A percentile compares a stretch with the other conserved stretches of the same genome.
Conservation (phyloP, 2,797 vertebrate genomes). For the Aselliscus stoliczkanus region DNA sequence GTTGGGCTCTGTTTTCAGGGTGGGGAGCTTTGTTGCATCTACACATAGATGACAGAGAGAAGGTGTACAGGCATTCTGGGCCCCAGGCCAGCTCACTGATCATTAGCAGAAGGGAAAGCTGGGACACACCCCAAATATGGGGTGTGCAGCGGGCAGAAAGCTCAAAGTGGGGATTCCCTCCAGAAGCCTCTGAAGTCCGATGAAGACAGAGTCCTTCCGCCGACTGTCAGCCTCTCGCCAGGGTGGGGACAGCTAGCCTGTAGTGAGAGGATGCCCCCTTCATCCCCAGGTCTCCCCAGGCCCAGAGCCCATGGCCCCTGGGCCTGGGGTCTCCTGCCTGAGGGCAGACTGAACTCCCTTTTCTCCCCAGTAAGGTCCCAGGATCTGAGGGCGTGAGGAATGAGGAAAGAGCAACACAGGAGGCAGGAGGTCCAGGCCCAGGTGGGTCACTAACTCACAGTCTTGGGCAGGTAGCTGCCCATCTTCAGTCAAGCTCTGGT, state of each 20-base stretch:
- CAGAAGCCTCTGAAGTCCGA: not conserved
- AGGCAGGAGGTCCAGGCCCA: not conserved
- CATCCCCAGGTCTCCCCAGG: not conserved
- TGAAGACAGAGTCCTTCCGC: not conserved
- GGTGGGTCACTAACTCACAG: not conserved
- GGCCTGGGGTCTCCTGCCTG: not conserved
- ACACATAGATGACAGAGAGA: not conserved
- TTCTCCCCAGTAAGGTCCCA: too few species aligned
- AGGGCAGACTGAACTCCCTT: not conserved
- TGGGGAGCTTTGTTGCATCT: not conserved
- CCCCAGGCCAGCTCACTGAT: not conserved
- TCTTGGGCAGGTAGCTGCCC: not conserved
- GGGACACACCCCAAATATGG: not conserved
- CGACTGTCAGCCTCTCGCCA: not conserved
- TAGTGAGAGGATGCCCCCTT: not conserved
- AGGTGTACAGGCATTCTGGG: not conserved
- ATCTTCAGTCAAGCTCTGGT: not conserved
- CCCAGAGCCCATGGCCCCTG: not conserved
- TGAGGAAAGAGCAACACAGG: not conserved
- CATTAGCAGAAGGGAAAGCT: not conserved
- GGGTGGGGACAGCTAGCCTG: not conserved
- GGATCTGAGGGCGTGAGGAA: not conserved
- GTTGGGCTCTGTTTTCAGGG: not conserved
- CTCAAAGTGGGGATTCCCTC: not conserved
- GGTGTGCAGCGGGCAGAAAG: not conserved